These are phyloP conservation scores for Poeciliopsis retropinna DNA, from an alignment of 2,113 vertebrate species.

Conservation along the genomic window DNA sequence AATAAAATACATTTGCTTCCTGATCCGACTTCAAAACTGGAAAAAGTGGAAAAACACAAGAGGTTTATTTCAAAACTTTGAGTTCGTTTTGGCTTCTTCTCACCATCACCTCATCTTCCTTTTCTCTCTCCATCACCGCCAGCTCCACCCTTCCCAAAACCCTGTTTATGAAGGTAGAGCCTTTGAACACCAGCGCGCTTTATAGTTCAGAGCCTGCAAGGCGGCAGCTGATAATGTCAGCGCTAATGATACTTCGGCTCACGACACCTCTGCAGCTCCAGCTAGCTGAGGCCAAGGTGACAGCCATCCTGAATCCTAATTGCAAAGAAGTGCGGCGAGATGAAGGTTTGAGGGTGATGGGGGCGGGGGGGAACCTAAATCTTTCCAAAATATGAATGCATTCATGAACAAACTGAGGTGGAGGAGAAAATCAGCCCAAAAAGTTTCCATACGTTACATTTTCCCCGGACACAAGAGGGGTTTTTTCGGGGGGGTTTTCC, in stretches of 20 bases:
- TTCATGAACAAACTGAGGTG: conserved; percentile 55
- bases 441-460: conserved; percentile 26
- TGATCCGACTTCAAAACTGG: too few species aligned
- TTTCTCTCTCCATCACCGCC: conserved; percentile 10
- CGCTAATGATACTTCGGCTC: conserved; percentile 73
- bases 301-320: conserved; percentile 38
- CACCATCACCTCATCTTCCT: conserved; percentile 49
- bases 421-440: conserved; percentile 33
- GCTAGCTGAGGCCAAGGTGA: conserved; percentile 35
- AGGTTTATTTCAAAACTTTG: not conserved
- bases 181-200: conserved; percentile 75
- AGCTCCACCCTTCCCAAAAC: conserved; percentile 40
- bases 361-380: not conserved
- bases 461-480: conserved; percentile 38
- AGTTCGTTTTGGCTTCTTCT: conserved; percentile 18
- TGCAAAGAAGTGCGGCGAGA: conserved; percentile 19
- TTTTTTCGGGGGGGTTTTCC: too few species aligned
- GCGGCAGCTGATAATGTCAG: conserved; percentile 77
- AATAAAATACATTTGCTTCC: not conserved
- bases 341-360: conserved; percentile 12
- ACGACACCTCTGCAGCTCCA: conserved; percentile 51
- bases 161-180: conserved; percentile 69
- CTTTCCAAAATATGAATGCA: conserved; percentile 50
- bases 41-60: not conserved
- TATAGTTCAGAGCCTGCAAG: conserved; percentile 71